These are phyloP conservation scores for Coregonus sp. DNA, from an alignment of 2,797 vertebrate genomes.

Conservation along the genomic window DNA sequence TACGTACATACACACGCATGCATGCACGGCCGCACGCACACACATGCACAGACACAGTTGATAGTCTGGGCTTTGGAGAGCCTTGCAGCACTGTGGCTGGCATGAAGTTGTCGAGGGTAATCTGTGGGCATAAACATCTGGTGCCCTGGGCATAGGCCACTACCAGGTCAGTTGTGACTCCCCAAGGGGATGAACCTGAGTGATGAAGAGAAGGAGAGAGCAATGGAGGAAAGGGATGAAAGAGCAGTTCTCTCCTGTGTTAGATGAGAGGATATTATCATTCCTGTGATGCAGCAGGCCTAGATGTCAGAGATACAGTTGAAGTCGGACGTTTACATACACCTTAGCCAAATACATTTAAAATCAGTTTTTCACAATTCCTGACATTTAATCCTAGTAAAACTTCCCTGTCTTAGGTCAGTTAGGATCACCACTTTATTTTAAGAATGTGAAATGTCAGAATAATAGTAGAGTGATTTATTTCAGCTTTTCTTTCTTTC, in stretches of 20 bases:
- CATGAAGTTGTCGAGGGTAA: conserved; percentile 12
- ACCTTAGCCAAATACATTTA: too few species aligned
- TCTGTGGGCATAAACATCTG: conserved; percentile 27
- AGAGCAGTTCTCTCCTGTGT: too few species aligned
- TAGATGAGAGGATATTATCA: background rate
- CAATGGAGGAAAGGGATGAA: background rate
- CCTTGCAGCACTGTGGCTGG: conserved; percentile 1
- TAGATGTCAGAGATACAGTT: background rate
- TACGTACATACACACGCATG: background rate
- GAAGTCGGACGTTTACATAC: too few species aligned
- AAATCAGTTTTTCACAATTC: too few species aligned
- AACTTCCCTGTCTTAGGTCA: too few species aligned
- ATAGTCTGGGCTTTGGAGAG: conserved; percentile 5
- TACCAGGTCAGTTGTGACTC: conserved; percentile 29
- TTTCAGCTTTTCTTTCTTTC: too few species aligned
- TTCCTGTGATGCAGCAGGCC: background rate
- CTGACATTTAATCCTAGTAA: too few species aligned
- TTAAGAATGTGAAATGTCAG: too few species aligned
- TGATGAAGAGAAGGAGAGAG: conserved; percentile 19
- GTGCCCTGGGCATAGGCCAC: background rate
- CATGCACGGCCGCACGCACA: background rate
- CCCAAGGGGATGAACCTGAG: background rate
- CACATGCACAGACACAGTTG: background rate
- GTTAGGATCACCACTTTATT: too few species aligned
- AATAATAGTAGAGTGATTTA: too few species aligned